A percentile compares a stretch with the other conserved stretches of the same genome.
Evolutionary conservation across 2,888 invertebrate species (phyloP).

Genomic region (Trachelus stipa): DNA sequence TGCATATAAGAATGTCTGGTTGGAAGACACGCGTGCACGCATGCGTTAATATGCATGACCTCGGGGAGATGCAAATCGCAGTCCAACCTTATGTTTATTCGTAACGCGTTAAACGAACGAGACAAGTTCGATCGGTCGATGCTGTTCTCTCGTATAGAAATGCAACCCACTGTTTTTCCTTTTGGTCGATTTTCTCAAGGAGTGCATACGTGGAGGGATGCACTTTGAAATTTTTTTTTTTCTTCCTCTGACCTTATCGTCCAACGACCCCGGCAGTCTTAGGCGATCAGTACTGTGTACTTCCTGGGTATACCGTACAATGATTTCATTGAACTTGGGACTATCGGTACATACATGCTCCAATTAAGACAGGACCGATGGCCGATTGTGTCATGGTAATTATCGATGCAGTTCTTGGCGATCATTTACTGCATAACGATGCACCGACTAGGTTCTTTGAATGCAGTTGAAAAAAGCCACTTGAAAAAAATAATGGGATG

Average conservation of each 20-base stretch:
- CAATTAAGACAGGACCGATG: not conserved
- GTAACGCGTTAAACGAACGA: not conserved
- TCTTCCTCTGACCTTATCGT: not conserved
- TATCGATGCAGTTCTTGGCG: not conserved
- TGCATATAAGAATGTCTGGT: not conserved
- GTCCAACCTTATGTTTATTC: conserved; percentile 1
- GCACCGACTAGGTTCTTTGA: not conserved
- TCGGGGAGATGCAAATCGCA: not conserved
- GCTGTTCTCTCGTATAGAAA: not conserved
- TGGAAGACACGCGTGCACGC: not conserved
- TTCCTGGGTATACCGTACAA: not conserved
- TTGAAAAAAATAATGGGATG: no score
- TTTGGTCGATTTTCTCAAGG: not conserved
- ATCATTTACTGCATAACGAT: not conserved
- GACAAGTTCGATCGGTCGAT: not conserved
- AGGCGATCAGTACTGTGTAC: not conserved
- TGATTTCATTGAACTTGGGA: not conserved
- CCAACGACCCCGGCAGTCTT: not conserved
- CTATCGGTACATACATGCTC: not conserved
- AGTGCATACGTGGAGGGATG: not conserved
- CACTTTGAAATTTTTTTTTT: not conserved
- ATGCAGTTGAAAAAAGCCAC: not conserved
- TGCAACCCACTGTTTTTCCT: not conserved
- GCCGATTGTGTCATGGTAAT: not conserved
- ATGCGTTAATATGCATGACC: not conserved